A percentile compares a stretch with the other conserved stretches of the same genome.
Conservation (phyloP, 1,140 invertebrate species). For the Conopomorpha cramerella region DNA sequence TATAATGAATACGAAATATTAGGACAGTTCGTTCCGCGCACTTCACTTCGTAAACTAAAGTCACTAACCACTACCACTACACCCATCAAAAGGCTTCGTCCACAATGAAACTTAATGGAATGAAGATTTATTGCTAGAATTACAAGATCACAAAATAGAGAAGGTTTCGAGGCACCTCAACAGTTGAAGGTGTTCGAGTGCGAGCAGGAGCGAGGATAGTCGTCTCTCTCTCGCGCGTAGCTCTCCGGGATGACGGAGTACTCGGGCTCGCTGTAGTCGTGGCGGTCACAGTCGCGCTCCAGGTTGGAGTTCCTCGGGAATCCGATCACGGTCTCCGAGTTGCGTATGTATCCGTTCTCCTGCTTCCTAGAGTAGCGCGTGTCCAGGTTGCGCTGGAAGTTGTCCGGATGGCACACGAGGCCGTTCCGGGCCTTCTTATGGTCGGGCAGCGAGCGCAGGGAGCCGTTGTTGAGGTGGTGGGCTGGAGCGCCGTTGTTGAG, state of each 20-base stretch:
- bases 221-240: conserved; percentile 25
- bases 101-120: conserved; percentile 53
- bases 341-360: conserved; percentile 50
- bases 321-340: conserved; percentile 45
- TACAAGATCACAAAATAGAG: conserved; percentile 56
- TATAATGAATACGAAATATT: conserved; percentile 46
- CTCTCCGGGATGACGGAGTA: conserved; percentile 54
- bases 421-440: conserved; percentile 51
- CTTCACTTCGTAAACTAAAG: conserved; percentile 31
- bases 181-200: conserved; percentile 60
- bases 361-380: conserved; percentile 50
- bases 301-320: conserved; percentile 25
- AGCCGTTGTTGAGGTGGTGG: conserved; percentile 52
- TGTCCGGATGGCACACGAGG: conserved; percentile 46
- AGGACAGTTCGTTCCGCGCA: conserved; percentile 44
- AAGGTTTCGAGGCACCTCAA: conserved; percentile 36
- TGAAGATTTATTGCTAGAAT: conserved; percentile 62
- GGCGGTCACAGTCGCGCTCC: conserved; percentile 22
- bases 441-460: conserved; percentile 36
- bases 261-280: conserved; percentile 47
- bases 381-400: conserved; percentile 52
- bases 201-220: conserved; percentile 44
- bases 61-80: conserved; percentile 28
- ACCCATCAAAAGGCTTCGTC: conserved; percentile 42
- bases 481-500: conserved; percentile 57